Percentiles rank a stretch among this genome's conserved stretches.
Evolutionary conservation across 1,140 invertebrate genomes (phyloP).

Genomic region (Solen grandis): DNA sequence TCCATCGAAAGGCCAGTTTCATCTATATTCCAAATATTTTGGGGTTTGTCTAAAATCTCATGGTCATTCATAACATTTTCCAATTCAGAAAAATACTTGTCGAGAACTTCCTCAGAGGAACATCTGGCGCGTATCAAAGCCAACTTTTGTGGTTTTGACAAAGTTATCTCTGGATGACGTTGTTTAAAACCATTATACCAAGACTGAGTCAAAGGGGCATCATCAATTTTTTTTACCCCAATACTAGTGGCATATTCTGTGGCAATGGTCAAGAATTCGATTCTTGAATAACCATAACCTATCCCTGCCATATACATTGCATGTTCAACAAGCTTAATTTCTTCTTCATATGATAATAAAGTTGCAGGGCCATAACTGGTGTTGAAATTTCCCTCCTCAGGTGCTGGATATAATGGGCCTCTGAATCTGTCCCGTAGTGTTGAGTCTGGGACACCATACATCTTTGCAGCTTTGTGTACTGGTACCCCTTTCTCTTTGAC

Average conservation of each 20-base stretch:
- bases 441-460: constrained; percentile 1
- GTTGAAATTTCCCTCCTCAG: background rate
- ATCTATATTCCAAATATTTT: constrained; percentile 79
- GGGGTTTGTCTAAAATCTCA: constrained; percentile 65
- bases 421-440: background rate
- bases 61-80: constrained; percentile 16
- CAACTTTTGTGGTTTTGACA: constrained; percentile 29
- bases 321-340: constrained; percentile 3
- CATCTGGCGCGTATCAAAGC: constrained; percentile 14
- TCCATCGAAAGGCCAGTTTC: constrained; percentile 79
- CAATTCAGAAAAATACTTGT: constrained; percentile 15
- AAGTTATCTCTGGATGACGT: background rate
- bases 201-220: background rate
- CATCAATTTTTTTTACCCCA: background rate
- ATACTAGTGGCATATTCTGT: constrained; percentile 31
- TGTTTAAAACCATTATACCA: constrained; percentile 24
- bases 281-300: constrained; percentile 9
- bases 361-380: background rate
- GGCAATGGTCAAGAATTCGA: constrained; percentile 9
- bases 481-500: background rate
- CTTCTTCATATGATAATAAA: background rate
- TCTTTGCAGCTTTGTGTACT: constrained; percentile 2
- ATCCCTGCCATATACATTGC: constrained; percentile 7
- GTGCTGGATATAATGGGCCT: background rate
- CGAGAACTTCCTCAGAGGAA: constrained; percentile 28